phyloP scores from a whole-genome alignment of 2,888 invertebrate species.

The Pyrrhia umbra region DNA sequence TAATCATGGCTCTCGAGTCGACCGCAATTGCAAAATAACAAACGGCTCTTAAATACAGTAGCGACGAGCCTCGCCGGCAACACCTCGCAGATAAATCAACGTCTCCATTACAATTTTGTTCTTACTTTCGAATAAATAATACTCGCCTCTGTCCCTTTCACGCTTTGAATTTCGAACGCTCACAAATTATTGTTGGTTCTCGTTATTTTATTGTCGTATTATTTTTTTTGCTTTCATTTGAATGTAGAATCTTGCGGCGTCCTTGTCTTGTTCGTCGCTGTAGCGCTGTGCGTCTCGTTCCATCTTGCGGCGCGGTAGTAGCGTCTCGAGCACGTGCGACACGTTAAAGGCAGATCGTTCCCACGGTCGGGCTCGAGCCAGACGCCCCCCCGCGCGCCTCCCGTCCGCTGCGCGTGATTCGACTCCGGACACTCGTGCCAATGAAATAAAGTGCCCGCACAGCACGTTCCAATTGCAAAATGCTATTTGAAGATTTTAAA shows the following conservation, averaged over 20 bases:
- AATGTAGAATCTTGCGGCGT: conserved; percentile 54
- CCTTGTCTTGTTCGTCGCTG: conserved; percentile 50
- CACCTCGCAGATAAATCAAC: conserved; percentile 84
- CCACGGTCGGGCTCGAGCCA: conserved; percentile 87
- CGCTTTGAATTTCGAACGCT: conserved; percentile 84
- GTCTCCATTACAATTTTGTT: conserved; percentile 84
- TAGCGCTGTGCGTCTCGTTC: conserved; percentile 72
- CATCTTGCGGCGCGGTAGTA: conserved; percentile 76
- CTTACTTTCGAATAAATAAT: conserved; percentile 82
- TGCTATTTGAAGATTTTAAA: conserved; percentile 76
- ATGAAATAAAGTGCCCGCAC: conserved; percentile 87
- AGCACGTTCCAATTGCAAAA: conserved; percentile 88
- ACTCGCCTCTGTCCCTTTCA: conserved; percentile 80
- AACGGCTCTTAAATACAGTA: conserved; percentile 82
- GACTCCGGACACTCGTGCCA: conserved; percentile 81
- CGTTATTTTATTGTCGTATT: conserved; percentile 81
- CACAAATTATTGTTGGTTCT: conserved; percentile 87
- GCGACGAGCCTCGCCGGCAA: conserved; percentile 71
- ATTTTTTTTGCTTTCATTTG: conserved; percentile 67
- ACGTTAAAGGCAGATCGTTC: conserved; percentile 90
- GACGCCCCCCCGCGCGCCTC: conserved; percentile 69
- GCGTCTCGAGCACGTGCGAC: conserved; percentile 89
- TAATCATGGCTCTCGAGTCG: conserved; percentile 72
- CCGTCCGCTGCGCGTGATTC: conserved; percentile 80
- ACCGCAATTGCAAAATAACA: conserved; percentile 80